phyloP scores from a whole-genome alignment of 2,888 invertebrate genomes.

The Ferrisia virgata region DNA sequence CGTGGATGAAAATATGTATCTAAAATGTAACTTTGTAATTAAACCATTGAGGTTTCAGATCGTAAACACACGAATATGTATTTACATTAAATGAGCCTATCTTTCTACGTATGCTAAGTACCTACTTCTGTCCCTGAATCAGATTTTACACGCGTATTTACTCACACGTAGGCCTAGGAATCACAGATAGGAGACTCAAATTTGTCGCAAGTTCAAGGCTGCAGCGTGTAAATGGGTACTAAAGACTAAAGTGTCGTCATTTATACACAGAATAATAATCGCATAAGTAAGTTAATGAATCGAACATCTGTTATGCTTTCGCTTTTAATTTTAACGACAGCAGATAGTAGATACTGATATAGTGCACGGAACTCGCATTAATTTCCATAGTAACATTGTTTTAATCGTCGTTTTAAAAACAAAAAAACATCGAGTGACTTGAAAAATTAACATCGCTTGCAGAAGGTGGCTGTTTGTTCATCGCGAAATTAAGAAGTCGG shows the following conservation, averaged over 20 bases:
- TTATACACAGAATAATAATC: background rate
- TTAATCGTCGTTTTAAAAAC: background rate
- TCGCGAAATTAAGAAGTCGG: background rate
- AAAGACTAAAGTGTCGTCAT: background rate
- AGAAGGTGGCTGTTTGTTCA: background rate
- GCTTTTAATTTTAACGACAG: background rate
- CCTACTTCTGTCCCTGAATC: too few relatives aligned
- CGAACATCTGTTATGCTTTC: background rate
- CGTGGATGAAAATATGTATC: background rate
- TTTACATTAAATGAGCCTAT: too few relatives aligned
- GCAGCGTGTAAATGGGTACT: too few relatives aligned
- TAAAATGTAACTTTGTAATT: too few relatives aligned
- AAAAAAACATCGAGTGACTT: background rate
- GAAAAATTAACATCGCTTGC: background rate
- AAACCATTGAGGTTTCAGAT: too few relatives aligned
- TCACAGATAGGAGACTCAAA: too few relatives aligned
- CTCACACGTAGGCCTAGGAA: too few relatives aligned
- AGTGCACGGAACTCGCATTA: background rate
- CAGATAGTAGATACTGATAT: background rate
- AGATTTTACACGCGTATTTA: too few relatives aligned
- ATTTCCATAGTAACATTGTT: conserved; percentile 15
- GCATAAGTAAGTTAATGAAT: background rate
- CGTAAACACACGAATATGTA: too few relatives aligned
- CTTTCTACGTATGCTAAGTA: too few relatives aligned
- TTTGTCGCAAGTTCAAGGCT: background rate